Conservation (phyloP, 1,140 invertebrate genomes). For the Lepidurus couesii region DNA sequence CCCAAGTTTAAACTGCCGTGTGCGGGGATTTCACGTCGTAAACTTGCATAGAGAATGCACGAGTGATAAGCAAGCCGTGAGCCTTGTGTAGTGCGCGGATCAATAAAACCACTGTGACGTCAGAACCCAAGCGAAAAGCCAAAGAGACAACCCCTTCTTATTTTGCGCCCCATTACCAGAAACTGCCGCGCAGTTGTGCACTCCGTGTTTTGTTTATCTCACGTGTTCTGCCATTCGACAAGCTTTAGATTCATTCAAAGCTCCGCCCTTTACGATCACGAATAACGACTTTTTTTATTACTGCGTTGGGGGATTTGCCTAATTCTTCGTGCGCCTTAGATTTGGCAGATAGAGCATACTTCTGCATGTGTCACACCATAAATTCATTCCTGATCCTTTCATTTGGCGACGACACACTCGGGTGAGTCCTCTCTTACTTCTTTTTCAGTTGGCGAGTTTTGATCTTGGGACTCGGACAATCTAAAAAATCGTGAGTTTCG, state of each 20-base stretch:
- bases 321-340: neutral
- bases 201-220: neutral
- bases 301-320: neutral
- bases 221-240: neutral
- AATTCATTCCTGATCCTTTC: neutral
- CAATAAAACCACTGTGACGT: conserved; percentile 13
- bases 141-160: conserved; percentile 16
- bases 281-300: neutral
- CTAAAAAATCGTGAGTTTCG: neutral
- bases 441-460: neutral
- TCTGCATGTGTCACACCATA: neutral
- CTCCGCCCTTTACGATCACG: neutral
- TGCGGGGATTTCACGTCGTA: neutral
- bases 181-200: neutral
- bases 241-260: neutral
- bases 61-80: neutral
- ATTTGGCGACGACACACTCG: neutral
- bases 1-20: neutral
- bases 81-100: conserved; percentile 4
- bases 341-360: neutral
- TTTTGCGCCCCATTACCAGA: neutral
- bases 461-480: neutral
- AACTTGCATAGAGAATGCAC: neutral
- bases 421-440: neutral
- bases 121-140: neutral